Percentiles rank a stretch among this genome's conserved stretches.
Conservation (phyloP, 1,140 invertebrate species). For the Drosophila pectinifera region DNA sequence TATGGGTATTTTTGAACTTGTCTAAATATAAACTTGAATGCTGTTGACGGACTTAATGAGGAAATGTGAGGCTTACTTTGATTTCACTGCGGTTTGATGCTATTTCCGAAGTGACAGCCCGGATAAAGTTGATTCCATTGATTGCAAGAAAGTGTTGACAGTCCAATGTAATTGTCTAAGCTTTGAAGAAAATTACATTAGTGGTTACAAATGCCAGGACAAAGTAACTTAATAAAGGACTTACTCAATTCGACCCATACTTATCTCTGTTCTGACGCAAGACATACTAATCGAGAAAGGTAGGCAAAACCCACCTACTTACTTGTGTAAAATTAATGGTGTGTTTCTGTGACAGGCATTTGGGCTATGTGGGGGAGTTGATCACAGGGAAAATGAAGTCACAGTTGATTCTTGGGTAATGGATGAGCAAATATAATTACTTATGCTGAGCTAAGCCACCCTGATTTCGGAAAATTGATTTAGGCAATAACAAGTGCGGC, state of each 20-base stretch:
- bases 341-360: conserved; percentile 4
- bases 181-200: conserved; percentile 6
- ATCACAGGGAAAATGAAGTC: background rate
- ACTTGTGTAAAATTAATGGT: conserved; percentile 3
- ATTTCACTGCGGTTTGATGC: conserved; percentile 10
- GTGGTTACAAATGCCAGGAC: conserved; percentile 1
- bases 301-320: background rate
- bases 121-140: conserved; percentile 15
- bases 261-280: conserved; percentile 15
- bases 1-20: conserved; percentile 23
- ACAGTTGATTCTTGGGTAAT: background rate
- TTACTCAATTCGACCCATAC: conserved; percentile 5
- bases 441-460: background rate
- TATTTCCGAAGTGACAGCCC: conserved; percentile 21
- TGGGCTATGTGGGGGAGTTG: background rate
- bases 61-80: conserved; percentile 19
- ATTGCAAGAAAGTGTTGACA: conserved; percentile 5
- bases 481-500: too few species aligned
- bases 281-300: background rate
- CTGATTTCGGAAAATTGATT: background rate
- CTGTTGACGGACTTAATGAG: conserved; percentile 18
- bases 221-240: conserved; percentile 12
- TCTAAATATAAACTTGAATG: conserved; percentile 39
- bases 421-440: background rate
- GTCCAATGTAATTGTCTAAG: conserved; percentile 7